Percentiles rank a stretch among this genome's conserved stretches.
Evolutionary conservation across 2,888 invertebrate genomes (phyloP).

Genomic region (Tridacna gigas): DNA sequence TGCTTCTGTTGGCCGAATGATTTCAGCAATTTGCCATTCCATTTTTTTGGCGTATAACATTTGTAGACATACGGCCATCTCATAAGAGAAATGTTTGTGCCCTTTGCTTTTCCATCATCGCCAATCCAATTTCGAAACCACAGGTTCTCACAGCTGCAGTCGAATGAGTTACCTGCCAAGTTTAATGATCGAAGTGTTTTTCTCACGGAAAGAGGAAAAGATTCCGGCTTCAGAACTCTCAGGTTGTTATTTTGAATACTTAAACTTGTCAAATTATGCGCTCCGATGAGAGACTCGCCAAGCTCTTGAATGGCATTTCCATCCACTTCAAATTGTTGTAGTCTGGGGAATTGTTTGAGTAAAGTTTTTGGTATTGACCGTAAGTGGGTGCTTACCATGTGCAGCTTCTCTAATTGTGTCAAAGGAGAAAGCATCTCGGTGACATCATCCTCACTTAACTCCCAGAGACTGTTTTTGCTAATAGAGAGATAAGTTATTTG

Average conservation of each 20-base stretch:
- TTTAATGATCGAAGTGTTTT: slow-evolving; percentile 11
- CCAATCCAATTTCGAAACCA: slow-evolving; percentile 23
- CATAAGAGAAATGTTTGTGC: neutral
- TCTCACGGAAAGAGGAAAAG: slow-evolving; percentile 6
- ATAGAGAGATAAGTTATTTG: neutral
- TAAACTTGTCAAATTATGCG: neutral
- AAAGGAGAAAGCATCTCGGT: slow-evolving; percentile 15
- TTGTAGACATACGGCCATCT: slow-evolving; percentile 4
- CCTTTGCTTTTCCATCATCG: neutral
- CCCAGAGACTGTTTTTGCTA: neutral
- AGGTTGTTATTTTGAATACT: slow-evolving; percentile 19
- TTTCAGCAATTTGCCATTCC: neutral
- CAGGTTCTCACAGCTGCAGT: slow-evolving; percentile 31
- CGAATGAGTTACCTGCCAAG: slow-evolving; percentile 22
- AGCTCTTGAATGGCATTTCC: slow-evolving; percentile 12
- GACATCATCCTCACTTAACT: slow-evolving; percentile 1
- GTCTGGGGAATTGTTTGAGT: neutral
- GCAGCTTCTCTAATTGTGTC: neutral
- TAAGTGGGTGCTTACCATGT: neutral
- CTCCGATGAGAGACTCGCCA: neutral
- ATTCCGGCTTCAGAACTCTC: neutral
- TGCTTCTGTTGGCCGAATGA: neutral
- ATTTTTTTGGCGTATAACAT: neutral
- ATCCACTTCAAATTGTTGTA: neutral
- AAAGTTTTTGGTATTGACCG: slow-evolving; percentile 8